Evolutionary conservation across 1,140 invertebrate species (phyloP), one percentile per base, ranked within the genome.

Genomic region (Parasteatoda tepidariorum): DNA sequence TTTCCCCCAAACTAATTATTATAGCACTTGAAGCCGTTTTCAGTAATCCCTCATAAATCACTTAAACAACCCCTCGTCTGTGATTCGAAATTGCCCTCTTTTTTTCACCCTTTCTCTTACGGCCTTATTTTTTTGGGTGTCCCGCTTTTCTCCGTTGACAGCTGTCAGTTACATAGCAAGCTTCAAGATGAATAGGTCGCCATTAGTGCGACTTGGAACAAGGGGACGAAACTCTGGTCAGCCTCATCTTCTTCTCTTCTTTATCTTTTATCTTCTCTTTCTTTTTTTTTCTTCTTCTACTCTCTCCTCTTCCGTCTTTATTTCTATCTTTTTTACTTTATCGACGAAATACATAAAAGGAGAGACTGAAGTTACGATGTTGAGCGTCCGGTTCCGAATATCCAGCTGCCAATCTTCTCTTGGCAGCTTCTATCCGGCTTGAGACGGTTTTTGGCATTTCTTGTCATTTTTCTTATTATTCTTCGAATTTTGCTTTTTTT

Each of bases 111-210:
- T n/a, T 18, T 28, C 33, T 59, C 57, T 34, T 74, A 74, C n/a
- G n/a, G n/a, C n/a, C 71, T 74, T 78, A 66, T 78, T 78, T 78
- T n/a, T 78, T 78, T 34, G 34, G 26, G 15, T 48, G n/a, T 33
- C 11, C 73, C 59, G 73, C 73, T 75, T 75, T 71, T 74, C 55
- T 61, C 22, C 71, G 74, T 64, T 78, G 74, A 78, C 74, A 78
- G 74, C 74, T 78, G 74, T 78, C 74, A 78, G 74, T 78, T 41
- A 78, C 74, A 78, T 33, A 48, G 74, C 38, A n/a, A 61, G 38
- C 38, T 78, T 28, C 74, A 78, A 78, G 74, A 78, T 78, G 74
- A 78, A 78, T 78, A 78, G 74, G 59, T 66, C 74, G 74, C 74
- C 74, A 78, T 78, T 78, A 78, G 74, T 61, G 74, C 24, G 73